These are phyloP conservation scores for Oconnorella tubifera DNA, from an alignment of 2,888 invertebrate species.

Conservation along the genomic window DNA sequence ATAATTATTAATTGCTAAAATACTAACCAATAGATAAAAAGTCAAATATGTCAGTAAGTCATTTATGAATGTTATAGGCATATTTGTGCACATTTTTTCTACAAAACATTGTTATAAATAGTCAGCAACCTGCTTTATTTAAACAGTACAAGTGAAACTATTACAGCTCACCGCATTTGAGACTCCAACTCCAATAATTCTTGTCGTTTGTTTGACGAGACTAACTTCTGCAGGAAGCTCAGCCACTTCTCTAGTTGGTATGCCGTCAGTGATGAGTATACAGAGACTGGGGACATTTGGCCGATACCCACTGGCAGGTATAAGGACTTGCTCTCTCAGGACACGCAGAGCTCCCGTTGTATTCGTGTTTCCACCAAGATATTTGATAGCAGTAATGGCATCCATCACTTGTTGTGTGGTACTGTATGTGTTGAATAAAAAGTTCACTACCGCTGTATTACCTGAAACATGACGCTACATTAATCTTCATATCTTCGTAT, in stretches of 20 bases:
- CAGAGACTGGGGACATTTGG: neutral
- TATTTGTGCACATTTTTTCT: too few relatives aligned
- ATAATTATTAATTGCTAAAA: neutral
- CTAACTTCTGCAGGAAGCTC: constrained; percentile 2
- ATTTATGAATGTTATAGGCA: too few relatives aligned
- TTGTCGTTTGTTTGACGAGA: constrained; percentile 1
- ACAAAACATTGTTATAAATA: too few relatives aligned
- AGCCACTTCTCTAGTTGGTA: constrained; percentile 8
- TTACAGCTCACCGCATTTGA: neutral
- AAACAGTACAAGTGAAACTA: too few relatives aligned
- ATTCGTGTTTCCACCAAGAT: constrained; percentile 24
- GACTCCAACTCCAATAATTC: constrained; percentile 13
- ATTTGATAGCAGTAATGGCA: neutral
- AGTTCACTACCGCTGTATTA: neutral
- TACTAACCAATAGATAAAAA: too few relatives aligned
- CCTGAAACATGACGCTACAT: too few relatives aligned
- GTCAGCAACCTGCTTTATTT: too few relatives aligned
- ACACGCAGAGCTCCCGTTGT: constrained; percentile 23
- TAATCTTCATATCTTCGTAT: too few relatives aligned
- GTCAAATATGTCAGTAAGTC: neutral
- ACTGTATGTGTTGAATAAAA: neutral
- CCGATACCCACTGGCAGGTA: neutral
- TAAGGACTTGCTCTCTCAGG: constrained; percentile 3
- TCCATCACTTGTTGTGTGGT: neutral
- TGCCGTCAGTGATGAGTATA: constrained; percentile 10